Percentiles rank a stretch among this genome's conserved stretches.
These are phyloP conservation scores for Ashinkailepas kermadecensis DNA, from an alignment of 2,888 invertebrate genomes.

Conservation along the genomic window DNA sequence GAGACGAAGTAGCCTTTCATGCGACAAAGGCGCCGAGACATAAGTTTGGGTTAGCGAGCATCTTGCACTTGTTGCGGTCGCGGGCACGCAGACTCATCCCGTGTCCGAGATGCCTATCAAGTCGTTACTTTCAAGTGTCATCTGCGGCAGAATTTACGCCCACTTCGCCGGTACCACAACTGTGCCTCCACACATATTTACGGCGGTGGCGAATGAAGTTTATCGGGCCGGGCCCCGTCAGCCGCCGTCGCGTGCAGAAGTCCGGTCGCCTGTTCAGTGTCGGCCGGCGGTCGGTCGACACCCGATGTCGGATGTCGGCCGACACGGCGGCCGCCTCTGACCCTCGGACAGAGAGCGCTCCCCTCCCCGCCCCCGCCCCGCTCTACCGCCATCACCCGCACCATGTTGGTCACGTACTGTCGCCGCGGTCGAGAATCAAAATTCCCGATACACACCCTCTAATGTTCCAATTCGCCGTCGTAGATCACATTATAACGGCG, in stretches of 20 bases:
- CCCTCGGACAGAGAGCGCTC: neutral
- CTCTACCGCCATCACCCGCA: neutral
- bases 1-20: neutral
- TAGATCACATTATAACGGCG: conserved; percentile 8
- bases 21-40: conserved; percentile 19
- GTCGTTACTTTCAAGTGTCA: neutral
- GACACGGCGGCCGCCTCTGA: neutral
- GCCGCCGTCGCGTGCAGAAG: neutral
- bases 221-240: neutral
- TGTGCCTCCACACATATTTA: neutral
- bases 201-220: neutral
- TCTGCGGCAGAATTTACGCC: neutral
- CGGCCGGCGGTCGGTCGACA: neutral
- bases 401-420: conserved; percentile 13
- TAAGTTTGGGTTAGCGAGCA: neutral
- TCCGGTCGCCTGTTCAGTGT: neutral
- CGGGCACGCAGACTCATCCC: neutral
- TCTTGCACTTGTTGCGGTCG: neutral
- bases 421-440: neutral
- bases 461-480: conserved; percentile 9
- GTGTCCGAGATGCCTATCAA: neutral
- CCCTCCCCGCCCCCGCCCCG: neutral
- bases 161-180: neutral
- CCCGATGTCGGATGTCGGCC: neutral
- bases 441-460: conserved; percentile 21